phyloP scores from a whole-genome alignment of 2,113 vertebrate species.

The Aegotheles bennettii region DNA sequence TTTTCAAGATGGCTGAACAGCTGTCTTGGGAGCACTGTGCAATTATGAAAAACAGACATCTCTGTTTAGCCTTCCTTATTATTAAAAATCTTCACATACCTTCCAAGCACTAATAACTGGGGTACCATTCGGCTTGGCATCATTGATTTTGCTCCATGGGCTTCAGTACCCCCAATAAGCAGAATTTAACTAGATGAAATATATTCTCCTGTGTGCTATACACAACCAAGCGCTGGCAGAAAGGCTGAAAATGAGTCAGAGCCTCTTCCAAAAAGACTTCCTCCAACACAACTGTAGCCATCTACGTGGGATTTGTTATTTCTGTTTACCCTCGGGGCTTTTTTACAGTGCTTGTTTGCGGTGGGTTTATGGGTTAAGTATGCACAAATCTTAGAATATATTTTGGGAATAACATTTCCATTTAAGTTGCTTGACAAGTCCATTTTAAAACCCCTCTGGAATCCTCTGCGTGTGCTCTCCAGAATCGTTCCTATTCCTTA shows the following conservation, averaged over 20 bases:
- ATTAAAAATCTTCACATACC: constrained; percentile 42
- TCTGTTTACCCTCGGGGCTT: neutral
- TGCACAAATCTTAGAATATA: neutral
- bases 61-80: constrained; percentile 36
- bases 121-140: neutral
- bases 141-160: neutral
- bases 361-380: neutral
- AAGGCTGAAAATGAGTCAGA: neutral
- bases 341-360: neutral
- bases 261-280: neutral
- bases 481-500: neutral
- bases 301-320: neutral
- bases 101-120: constrained; percentile 51
- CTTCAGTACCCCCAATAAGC: neutral
- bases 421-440: neutral
- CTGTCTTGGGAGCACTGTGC: constrained; percentile 70
- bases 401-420: neutral
- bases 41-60: constrained; percentile 77
- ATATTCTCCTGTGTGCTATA: neutral
- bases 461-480: neutral
- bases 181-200: neutral
- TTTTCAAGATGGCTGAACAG: constrained; percentile 78
- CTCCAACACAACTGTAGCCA: neutral
- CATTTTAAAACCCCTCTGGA: neutral
- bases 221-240: neutral